Base-by-base conservation (phyloP, 2,797 vertebrate genomes). In the Chelmon rostratus region DNA sequence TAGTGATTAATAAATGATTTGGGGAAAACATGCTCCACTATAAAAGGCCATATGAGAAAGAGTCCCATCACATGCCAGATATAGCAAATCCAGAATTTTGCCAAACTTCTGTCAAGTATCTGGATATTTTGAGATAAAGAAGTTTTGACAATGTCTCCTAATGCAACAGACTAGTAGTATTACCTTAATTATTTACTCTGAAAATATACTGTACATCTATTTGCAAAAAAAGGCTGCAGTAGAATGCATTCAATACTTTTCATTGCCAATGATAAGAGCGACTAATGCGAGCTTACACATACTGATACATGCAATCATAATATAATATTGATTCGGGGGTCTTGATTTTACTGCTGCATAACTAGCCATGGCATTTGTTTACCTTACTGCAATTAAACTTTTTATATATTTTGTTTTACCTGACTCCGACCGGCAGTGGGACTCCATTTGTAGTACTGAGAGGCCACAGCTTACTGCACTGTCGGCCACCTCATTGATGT, bases 401-500 rank as follows among this genome's bases (percentile, higher is more conserved):
- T 42, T 42, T 8, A 8, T 42, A 40, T 42, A 13, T 42, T 9
- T 42, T 42, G 13, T 42, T 5, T 42, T 9, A 42, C 40, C 40
- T 42, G 8, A 42, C 40, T 9, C 42, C 40, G 40, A 8, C 13
- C 9, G 40, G 8, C 13, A 13, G 13, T 42, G 40, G 40, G 8
- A 42, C 40, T 42, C 2, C 8, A 13, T 42, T 9, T 31, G 28
- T 16, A 10, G 19, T 10, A 23, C 49, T 50, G n/a, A n/a, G 49
- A 50, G 13, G 61, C 57, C 70, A 52, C 59, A 63, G 77, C 58
- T 82, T 25, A 50, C 50, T 16, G 72, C 35, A 68, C 79, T 23
- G 53, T 68, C 67, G 21, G 68, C 66, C 3, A 64, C 47, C 38
- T 21, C 66, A 65, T 62, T 75, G 76, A 79, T 70, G 75, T 85